Evolutionary conservation across 2,797 vertebrate genomes (phyloP), one percentile per base, ranked within the genome.

Genomic region (Phrynocephalus vlangalii): DNA sequence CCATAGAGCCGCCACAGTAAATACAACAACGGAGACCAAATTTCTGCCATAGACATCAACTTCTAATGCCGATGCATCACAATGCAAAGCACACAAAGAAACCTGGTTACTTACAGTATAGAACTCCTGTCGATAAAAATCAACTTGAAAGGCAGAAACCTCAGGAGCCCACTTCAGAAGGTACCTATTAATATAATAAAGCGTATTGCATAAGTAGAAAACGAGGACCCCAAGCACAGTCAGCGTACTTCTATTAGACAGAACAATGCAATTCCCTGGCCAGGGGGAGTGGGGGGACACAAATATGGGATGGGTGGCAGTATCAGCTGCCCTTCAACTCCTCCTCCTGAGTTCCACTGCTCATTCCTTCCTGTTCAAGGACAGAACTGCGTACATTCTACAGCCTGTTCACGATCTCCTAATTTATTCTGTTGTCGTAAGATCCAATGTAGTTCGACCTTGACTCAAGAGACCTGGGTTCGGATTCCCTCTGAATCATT

Each of bases 41-140:
- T 28, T n/a, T 76, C 38, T 28, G 24, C 3, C 60, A 66, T n/a
- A 15, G 28, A 66, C 8, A 28, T 84, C 60, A 33, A 81, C 9
- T 24, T 68, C 38, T 50, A 82, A 33, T 84, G 80, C 87, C 80
- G 86, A n/a, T 77, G 66, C 85, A 77, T 86, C 63, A 44, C 56
- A 63, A 16, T 16, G 71, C 81, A 90, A 92, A 94, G 91, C 0
- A 50, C 77, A 63, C 70, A 38, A 76, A 82, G 66, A 44, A 44
- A 44, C 38, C 38, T n/a, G 86, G 70, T 90, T 91, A 95, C 95
- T 95, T 91, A 95, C 94, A 79, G 86, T 94, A 92, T 86, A 79
- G 85, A 86, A 91, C 60, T n/a, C 79, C 92, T 89, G 80, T 92
- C 73, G 90, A 88, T 70, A 24, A 77, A 44, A 85, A 91, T 88